Evolutionary conservation across 2,113 vertebrate species (phyloP), one percentile per base, ranked within the genome.

Genomic region (Brachyistius frenatus): DNA sequence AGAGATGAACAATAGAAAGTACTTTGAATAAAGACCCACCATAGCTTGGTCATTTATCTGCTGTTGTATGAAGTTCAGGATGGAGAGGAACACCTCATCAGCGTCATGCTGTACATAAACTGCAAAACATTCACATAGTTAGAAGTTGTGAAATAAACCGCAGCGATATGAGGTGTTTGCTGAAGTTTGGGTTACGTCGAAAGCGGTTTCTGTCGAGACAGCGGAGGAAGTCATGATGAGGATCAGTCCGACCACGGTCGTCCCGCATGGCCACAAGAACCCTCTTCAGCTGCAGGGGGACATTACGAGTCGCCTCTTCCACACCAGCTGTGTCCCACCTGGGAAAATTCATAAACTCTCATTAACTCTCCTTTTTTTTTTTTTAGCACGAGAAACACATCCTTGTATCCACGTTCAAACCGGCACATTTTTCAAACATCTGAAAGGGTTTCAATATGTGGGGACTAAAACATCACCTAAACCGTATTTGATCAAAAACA

Each of bases 41-140:
- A 94, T 72, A 11, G 32, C 6, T 50, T 1, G 58, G 82, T 94
- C 60, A 4, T 88, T 58, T 73, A 94, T 89, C 80, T 95, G 93
- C 65, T 86, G 66, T 1, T 90, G 78, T 1, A 90, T 73, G 2
- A 91, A 53, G 87, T 93, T 90, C n/a, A 94, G 80, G 53, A 95
- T 87, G 32, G 47, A 62, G 73, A 93, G 88, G 66, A 95, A 94
- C 15, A 95, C 92, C 82, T 95, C 93, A 6, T 94, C 90, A 0
- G 93, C 94, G 11, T 95, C 94, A 1, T 95, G 94, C 74, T 92
- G 85, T 5, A n/a, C 5, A 3, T 2, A 11, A 11, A 87, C 94
- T 95, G 74, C 14, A 73, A 74, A 39, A 76, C 57, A 67, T 14
- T 16, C 5, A 54, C 10, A 30, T 14, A 1, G 33, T 49, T 30